A percentile compares a stretch with the other conserved stretches of the same genome.
These are phyloP conservation scores for Karalla daura DNA, from an alignment of 2,797 vertebrate species.

Conservation along the genomic window DNA sequence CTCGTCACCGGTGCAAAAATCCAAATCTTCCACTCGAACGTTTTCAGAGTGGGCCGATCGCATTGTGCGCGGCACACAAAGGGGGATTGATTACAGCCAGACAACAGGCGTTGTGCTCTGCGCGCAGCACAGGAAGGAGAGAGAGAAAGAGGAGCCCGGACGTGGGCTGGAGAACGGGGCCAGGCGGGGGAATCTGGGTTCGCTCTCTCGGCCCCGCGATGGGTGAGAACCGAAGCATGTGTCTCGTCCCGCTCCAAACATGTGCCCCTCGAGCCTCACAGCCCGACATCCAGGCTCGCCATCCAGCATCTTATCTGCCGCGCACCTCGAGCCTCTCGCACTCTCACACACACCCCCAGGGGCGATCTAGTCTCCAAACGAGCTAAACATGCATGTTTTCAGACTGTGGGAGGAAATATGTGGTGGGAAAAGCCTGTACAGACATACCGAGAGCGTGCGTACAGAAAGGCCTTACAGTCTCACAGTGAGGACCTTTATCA, in stretches of 20 bases:
- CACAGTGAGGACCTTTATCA: too few relatives aligned
- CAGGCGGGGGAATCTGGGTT: constrained; percentile 37
- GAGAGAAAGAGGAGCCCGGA: constrained; percentile 26
- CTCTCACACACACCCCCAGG: too few relatives aligned
- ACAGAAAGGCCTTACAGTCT: too few relatives aligned
- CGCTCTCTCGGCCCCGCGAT: constrained; percentile 32
- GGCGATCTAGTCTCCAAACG: too few relatives aligned
- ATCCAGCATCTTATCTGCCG: too few relatives aligned
- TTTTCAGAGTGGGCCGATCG: constrained; percentile 44
- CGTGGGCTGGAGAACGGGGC: constrained; percentile 30
- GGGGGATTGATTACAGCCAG: constrained; percentile 62
- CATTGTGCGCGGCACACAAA: constrained; percentile 57
- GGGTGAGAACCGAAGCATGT: constrained; percentile 46
- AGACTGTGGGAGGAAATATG: too few relatives aligned
- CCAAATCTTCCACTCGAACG: constrained; percentile 33
- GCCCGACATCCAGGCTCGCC: too few relatives aligned
- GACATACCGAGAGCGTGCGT: too few relatives aligned
- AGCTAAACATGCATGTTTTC: too few relatives aligned
- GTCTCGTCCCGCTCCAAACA: constrained; percentile 63
- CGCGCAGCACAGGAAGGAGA: constrained; percentile 26
- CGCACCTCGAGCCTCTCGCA: too few relatives aligned
- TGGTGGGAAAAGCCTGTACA: too few relatives aligned
- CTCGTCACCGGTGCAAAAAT: constrained; percentile 35
- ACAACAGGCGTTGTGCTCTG: constrained; percentile 26
- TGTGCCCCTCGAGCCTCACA: constrained; percentile 41